phyloP scores from a whole-genome alignment of 2,113 vertebrate species.

The Craseonycteris thonglongyai region DNA sequence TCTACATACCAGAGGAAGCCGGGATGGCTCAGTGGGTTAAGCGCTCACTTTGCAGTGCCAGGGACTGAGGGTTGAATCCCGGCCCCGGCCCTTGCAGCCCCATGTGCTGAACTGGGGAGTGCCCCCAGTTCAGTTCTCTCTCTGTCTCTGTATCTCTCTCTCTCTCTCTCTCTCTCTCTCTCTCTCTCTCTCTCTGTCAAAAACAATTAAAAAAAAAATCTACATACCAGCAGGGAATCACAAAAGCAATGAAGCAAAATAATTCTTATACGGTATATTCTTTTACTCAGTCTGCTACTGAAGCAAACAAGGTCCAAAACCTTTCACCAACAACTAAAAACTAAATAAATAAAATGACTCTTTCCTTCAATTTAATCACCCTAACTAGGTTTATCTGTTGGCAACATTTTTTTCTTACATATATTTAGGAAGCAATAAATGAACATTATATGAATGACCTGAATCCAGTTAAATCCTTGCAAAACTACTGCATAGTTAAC shows the following conservation, averaged over 20 bases:
- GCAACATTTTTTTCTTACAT: neutral
- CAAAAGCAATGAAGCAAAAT: slow-evolving; percentile 20
- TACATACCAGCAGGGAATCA: neutral
- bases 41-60: too few species aligned
- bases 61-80: too few species aligned
- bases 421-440: neutral
- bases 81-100: too few species aligned
- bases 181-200: too few species aligned
- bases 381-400: neutral
- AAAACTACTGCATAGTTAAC: neutral
- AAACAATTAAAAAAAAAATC: too few species aligned
- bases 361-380: neutral
- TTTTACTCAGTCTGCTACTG: neutral
- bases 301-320: neutral
- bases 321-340: neutral
- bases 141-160: too few species aligned
- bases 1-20: neutral
- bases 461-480: neutral
- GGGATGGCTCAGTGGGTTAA: too few species aligned
- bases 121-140: too few species aligned
- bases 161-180: too few species aligned
- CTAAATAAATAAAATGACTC: neutral
- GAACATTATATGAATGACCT: neutral
- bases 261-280: neutral
- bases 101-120: too few species aligned